phyloP scores from a whole-genome alignment of 2,888 invertebrate species.

The Gastracanthus pulcherrimus region DNA sequence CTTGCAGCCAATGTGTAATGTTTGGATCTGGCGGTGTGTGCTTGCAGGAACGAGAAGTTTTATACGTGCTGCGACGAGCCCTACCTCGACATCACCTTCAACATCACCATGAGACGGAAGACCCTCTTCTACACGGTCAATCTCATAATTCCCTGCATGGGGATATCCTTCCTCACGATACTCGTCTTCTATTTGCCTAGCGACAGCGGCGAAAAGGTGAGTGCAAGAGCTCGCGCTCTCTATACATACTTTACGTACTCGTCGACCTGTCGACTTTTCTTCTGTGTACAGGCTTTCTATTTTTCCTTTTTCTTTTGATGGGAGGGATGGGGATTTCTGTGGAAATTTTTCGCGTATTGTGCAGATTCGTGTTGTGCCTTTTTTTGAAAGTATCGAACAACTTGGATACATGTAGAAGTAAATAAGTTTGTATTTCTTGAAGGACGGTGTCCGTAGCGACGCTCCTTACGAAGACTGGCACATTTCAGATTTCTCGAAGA shows the following conservation, averaged over 20 bases:
- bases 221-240: slow-evolving; percentile 60
- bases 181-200: slow-evolving; percentile 98
- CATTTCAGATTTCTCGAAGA: no score
- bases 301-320: no score
- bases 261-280: neutral
- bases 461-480: no score
- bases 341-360: no score
- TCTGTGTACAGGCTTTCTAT: neutral
- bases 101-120: slow-evolving; percentile 97
- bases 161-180: slow-evolving; percentile 97
- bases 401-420: no score
- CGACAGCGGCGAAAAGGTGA: slow-evolving; percentile 98
- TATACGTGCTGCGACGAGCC: slow-evolving; percentile 99
- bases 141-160: slow-evolving; percentile 97
- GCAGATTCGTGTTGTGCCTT: no score
- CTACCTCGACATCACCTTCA: slow-evolving; percentile 96
- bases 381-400: no score
- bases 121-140: slow-evolving; percentile 98
- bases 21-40: no score
- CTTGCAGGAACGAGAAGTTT: slow-evolving; percentile 91
- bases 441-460: no score
- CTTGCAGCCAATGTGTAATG: no score
- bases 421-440: no score
- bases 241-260: neutral
- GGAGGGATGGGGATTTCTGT: neutral